Evolutionary conservation across 2,797 vertebrate genomes (phyloP), one percentile per base, ranked within the genome.

Genomic region (Rhincodon typus): DNA sequence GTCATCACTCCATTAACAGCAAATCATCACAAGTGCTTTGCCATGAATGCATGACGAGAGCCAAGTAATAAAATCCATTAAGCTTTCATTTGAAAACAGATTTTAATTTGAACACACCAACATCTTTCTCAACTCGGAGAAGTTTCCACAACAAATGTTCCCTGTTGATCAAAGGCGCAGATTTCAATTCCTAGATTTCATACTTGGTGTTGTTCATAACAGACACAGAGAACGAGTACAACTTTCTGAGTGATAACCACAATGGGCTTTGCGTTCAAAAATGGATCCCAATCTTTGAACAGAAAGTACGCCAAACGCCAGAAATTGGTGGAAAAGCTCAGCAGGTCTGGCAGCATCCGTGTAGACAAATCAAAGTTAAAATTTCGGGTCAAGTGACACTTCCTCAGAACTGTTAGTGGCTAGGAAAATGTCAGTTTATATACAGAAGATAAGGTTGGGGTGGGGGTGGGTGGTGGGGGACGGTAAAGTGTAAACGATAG

Each of bases 21-120:
- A 77, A 95, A 95, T 77, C 27, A 30, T n/a, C 94, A 23, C 70
- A 15, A 53, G 30, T 74, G 69, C 46, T 50, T 34, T 10, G 30
- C 42, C 94, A 77, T 95, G 46, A 53, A 25, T 57, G 66, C 94
- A 17, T 46, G 94, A 95, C 69, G 46, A 77, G 70, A 19, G 30
- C 27, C 53, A 95, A 74, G 70, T 57, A 95, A 57, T 77, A 95
- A 95, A 95, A 77, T 34, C 70, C 27, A 53, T 94, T 72, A 94
- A 53, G 70, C 70, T 77, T 95, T 53, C 94, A 95, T 57, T 95
- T 77, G 69, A 77, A 95, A 95, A 95, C 42, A 27, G 25, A 77
- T 95, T 95, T 53, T 70, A 50, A 95, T 95, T 95, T 77, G 70
- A 27, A 5, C 0, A 19, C 70, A 21, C 46, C 12, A 6, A 94